Base-by-base conservation (phyloP, 2,113 vertebrate genomes). In the Nyctereutes procyonoides region DNA sequence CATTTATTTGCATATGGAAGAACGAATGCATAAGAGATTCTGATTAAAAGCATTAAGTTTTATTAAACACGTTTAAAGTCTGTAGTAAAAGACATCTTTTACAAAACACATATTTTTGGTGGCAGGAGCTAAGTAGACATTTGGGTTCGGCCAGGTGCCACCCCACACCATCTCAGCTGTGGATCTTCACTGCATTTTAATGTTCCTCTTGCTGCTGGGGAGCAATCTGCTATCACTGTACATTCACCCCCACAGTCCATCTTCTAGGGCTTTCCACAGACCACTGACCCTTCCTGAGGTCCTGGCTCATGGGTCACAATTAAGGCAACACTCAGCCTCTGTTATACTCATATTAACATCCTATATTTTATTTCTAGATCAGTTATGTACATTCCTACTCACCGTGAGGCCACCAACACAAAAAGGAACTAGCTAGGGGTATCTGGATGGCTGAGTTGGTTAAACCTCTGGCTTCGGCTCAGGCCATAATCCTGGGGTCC, bases 21-120 rank as follows among this genome's bases (percentile, higher is more conserved):
- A 95, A 53, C 6, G 24, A 15, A n/a, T 88, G 9, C 8, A n/a
- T 81, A 53, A 87, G 43, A 90, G 51, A 88, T 73, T 67, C 22
- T 80, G 30, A 89, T 74, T 12, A 19, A 86, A 71, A 53, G 56
- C 79, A 63, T 62, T 71, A 87, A 69, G 43, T 93, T 81, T 48
- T 76, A 93, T 90, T 86, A 62, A 83, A 67, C 51, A 2, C 4
- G 7, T 56, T 88, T 60, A 17, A 51, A 85, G 94, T 84, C 38
- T 9, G 9, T n/a, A 60, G 48, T 16, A 90, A 71, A 55, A 90
- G 79, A 73, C 1, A 13, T 1, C 65, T 56, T 73, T 96, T 82
- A 96, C 91, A 90, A 24, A 24, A 84, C 24, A 30, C 3, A 0
- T 13, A 1, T 82, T 90, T 94, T 0, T 0, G 38, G 3, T 62